These are phyloP conservation scores for Aspidiotus rigidus DNA, from an alignment of 2,888 invertebrate species.

Conservation along the genomic window DNA sequence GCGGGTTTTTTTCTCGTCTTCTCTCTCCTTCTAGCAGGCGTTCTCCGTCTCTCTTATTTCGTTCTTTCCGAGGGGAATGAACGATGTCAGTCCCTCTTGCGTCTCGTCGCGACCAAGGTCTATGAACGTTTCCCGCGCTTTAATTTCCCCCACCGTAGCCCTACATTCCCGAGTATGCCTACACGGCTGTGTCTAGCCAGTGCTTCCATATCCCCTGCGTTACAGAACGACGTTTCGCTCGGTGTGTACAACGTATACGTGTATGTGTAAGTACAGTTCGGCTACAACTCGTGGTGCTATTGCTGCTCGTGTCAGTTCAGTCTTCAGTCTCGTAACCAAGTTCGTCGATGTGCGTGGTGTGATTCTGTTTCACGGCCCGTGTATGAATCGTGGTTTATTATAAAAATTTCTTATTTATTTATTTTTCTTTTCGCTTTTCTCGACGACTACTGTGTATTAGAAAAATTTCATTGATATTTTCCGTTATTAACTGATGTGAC, in stretches of 20 bases:
- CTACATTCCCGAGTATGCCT: slow-evolving; percentile 30
- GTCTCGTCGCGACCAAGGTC: slow-evolving; percentile 17
- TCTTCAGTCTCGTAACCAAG: slow-evolving; percentile 5
- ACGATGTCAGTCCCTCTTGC: slow-evolving; percentile 18
- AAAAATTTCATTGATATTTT: slow-evolving; percentile 9
- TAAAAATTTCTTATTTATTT: too few species aligned
- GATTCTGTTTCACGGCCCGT: not conserved
- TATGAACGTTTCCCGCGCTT: slow-evolving; percentile 29
- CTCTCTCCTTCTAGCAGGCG: slow-evolving; percentile 3
- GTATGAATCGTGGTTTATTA: too few species aligned
- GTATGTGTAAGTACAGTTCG: not conserved
- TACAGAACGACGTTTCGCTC: not conserved
- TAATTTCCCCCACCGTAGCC: slow-evolving; percentile 28
- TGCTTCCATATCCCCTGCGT: slow-evolving; percentile 8
- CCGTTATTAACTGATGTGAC: too few species aligned
- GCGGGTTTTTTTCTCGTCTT: slow-evolving; percentile 9
- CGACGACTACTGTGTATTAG: not conserved
- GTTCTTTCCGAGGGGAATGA: slow-evolving; percentile 24
- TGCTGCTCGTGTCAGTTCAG: not conserved
- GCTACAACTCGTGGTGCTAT: too few species aligned
- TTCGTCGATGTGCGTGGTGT: slow-evolving; percentile 7
- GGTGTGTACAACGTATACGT: not conserved
- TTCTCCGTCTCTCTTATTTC: not conserved
- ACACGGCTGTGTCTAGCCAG: slow-evolving; percentile 17
- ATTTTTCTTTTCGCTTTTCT: not conserved